Conservation (phyloP, 2,113 vertebrate genomes). For the Gymnocephalus cernua region DNA sequence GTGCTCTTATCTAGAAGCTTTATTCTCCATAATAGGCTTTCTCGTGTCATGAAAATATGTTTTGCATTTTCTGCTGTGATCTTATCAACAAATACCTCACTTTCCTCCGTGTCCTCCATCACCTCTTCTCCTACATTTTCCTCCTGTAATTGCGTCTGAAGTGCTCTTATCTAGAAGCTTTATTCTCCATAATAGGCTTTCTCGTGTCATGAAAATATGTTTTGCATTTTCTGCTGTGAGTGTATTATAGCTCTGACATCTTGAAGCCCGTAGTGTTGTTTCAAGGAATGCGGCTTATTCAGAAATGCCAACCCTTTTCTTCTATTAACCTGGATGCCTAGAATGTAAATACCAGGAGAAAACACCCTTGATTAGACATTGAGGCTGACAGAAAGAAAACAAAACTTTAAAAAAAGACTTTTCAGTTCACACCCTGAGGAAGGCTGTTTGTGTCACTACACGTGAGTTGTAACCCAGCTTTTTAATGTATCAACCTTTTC, state of each 20-base stretch:
- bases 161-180: slow-evolving; percentile 2
- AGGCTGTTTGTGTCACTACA: too few species aligned
- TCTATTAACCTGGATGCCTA: not conserved
- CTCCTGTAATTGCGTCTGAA: not conserved
- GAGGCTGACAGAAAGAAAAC: not conserved
- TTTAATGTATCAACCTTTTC: too few species aligned
- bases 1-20: slow-evolving; percentile 5
- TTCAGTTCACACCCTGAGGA: too few species aligned
- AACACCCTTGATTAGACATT: not conserved
- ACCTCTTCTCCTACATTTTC: not conserved
- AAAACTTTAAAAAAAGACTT: too few species aligned
- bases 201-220: slow-evolving; percentile 3
- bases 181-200: not conserved
- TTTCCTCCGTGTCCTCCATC: not conserved
- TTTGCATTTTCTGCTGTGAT: too few species aligned
- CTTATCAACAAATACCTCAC: not conserved
- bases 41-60: too few species aligned
- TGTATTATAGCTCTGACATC: not conserved
- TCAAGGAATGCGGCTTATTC: not conserved
- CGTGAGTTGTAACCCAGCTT: too few species aligned
- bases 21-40: too few species aligned
- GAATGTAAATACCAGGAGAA: slow-evolving; percentile 24
- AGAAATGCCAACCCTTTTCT: not conserved
- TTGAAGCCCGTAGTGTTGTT: not conserved
- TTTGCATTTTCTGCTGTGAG: not conserved